phyloP scores from a whole-genome alignment of 2,888 invertebrate species.

The Malachius bipustulatus region DNA sequence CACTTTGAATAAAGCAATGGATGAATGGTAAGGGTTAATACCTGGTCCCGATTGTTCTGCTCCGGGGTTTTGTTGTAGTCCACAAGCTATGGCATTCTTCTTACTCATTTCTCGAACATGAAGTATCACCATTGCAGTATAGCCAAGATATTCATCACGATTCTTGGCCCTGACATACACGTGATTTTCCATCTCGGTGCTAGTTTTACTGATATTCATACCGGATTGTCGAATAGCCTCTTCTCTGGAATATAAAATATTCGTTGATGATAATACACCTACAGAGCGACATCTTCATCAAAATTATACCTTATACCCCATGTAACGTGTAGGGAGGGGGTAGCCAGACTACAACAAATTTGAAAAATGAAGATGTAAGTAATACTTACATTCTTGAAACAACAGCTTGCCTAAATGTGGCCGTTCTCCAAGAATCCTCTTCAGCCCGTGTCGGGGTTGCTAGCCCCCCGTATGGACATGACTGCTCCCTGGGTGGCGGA shows the following conservation, averaged over 20 bases:
- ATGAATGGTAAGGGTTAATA: too few species aligned
- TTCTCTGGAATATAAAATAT: conserved; percentile 49
- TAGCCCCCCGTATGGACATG: too few species aligned
- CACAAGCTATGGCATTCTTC: too few species aligned
- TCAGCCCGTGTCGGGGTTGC: too few species aligned
- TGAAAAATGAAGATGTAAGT: neutral
- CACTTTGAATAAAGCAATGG: too few species aligned
- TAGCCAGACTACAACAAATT: too few species aligned
- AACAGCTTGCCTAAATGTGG: conserved; percentile 70
- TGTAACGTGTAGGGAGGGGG: too few species aligned
- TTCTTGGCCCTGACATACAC: conserved; percentile 83
- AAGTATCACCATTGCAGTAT: conserved; percentile 79
- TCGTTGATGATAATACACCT: neutral
- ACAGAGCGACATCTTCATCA: too few species aligned
- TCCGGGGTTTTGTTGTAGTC: conserved; percentile 29
- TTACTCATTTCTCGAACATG: conserved; percentile 85
- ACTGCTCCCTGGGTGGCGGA: too few species aligned
- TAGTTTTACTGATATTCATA: conserved; percentile 72
- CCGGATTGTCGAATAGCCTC: conserved; percentile 77
- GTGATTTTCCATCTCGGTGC: conserved; percentile 88
- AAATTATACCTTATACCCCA: too few species aligned
- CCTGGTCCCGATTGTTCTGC: conserved; percentile 42
- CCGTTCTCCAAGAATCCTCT: conserved; percentile 71
- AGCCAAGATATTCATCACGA: conserved; percentile 80
- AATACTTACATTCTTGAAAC: conserved; percentile 72